A percentile compares a stretch with the other conserved stretches of the same genome.
These are phyloP conservation scores for Trochalopteron elliotii DNA, from an alignment of 2,113 vertebrate species.

Conservation along the genomic window DNA sequence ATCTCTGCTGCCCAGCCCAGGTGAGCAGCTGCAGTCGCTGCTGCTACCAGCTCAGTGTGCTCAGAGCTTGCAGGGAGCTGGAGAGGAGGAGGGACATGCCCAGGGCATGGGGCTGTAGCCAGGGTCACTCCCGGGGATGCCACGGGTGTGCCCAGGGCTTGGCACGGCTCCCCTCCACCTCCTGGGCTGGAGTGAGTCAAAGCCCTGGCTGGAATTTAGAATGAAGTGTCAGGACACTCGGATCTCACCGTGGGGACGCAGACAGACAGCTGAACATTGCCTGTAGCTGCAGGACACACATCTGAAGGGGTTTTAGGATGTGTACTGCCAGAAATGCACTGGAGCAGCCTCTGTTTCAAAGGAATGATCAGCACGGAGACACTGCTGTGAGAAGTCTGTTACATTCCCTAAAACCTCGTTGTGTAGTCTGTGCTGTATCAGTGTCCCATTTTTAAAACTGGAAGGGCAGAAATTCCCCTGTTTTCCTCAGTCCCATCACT, in stretches of 20 bases:
- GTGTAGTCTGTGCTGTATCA: background rate
- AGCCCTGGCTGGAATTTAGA: background rate
- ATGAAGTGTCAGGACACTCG: background rate
- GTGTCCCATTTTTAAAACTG: background rate
- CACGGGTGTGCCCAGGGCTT: background rate
- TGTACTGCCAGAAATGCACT: background rate
- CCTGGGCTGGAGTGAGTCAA: background rate
- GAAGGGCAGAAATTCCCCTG: background rate
- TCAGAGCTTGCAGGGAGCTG: background rate
- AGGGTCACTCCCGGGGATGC: background rate
- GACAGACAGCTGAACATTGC: background rate
- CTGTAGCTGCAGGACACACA: background rate
- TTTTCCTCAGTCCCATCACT: background rate
- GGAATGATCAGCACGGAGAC: background rate
- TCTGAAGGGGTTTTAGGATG: background rate
- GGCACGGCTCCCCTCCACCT: background rate
- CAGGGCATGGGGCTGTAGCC: background rate
- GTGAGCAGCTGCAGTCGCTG: background rate
- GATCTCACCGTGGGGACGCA: rapidly evolving
- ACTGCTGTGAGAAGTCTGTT: background rate
- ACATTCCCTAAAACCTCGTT: background rate
- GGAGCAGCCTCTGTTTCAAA: background rate
- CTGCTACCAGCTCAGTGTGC: background rate
- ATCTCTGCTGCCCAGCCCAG: background rate
- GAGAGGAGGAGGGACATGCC: background rate